Conservation (phyloP, 2,113 vertebrate genomes). For the Percina caprodes region DNA sequence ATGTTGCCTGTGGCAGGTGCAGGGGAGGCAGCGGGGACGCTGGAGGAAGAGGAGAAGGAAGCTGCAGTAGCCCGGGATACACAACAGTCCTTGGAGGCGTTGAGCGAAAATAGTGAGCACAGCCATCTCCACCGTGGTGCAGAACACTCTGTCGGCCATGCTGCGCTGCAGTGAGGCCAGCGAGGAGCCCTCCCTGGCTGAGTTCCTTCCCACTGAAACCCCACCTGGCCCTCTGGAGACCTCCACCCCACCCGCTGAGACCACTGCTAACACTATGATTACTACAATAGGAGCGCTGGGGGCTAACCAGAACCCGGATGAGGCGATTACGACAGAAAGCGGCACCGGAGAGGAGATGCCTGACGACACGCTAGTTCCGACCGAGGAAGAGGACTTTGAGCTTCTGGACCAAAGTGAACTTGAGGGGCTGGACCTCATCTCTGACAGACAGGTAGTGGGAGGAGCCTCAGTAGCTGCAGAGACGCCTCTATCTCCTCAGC, state of each 20-base stretch:
- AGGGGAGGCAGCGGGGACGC: not conserved
- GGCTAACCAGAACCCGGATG: conserved; percentile 48
- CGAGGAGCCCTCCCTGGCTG: conserved; percentile 77
- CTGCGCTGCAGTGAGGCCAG: conserved; percentile 85
- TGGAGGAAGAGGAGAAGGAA: conserved; percentile 21
- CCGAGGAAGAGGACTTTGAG: conserved; percentile 95
- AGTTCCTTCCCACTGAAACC: conserved; percentile 82
- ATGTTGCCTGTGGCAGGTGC: conserved; percentile 46
- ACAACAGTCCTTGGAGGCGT: conserved; percentile 84
- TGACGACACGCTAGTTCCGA: conserved; percentile 76
- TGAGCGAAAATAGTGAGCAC: conserved; percentile 92
- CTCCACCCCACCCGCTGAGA: conserved; percentile 60
- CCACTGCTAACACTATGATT: conserved; percentile 29
- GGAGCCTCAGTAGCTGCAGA: conserved; percentile 56
- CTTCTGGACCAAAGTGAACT: conserved; percentile 99
- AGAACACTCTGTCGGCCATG: conserved; percentile 90
- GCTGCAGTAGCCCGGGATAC: conserved; percentile 24
- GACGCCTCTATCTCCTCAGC: conserved; percentile 57
- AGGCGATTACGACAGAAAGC: conserved; percentile 16
- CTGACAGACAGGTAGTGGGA: conserved; percentile 72
- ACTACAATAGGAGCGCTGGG: conserved; percentile 1
- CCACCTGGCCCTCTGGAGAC: conserved; percentile 76
- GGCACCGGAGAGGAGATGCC: conserved; percentile 61
- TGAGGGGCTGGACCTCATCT: conserved; percentile 85
- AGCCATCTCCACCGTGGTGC: conserved; percentile 89